A percentile compares a stretch with the other conserved stretches of the same genome.
Evolutionary conservation across 2,113 vertebrate species (phyloP).

Genomic region (Pterophyllum scalare): DNA sequence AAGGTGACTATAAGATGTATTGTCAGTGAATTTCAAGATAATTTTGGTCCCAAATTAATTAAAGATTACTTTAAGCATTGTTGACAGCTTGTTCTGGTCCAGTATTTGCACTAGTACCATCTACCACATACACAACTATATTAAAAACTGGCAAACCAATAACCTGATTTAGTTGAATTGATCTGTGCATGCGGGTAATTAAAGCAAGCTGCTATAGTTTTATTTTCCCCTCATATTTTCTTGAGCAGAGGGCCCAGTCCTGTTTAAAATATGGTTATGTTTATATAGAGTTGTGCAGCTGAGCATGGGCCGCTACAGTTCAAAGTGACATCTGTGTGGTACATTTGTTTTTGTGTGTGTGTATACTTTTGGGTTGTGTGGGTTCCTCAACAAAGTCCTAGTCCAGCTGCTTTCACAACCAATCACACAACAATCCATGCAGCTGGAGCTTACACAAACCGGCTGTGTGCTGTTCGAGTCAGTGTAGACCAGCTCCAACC

Average conservation of each 20-base stretch:
- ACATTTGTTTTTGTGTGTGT: background rate
- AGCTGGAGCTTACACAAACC: conserved; percentile 79
- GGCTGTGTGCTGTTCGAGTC: conserved; percentile 76
- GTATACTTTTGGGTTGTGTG: background rate
- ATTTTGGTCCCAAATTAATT: no score
- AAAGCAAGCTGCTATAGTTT: background rate
- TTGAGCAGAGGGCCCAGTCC: background rate
- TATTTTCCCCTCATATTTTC: background rate
- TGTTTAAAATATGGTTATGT: background rate
- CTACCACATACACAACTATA: no score
- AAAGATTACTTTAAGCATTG: no score
- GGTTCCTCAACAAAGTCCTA: conserved; percentile 28
- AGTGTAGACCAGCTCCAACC: conserved; percentile 75
- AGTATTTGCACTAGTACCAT: background rate
- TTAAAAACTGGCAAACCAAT: background rate
- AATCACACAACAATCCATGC: conserved; percentile 63
- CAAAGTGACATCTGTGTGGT: conserved; percentile 34
- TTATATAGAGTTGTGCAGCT: background rate
- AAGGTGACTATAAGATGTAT: background rate
- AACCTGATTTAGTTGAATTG: background rate
- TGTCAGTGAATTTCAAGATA: background rate
- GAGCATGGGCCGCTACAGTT: background rate
- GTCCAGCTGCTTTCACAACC: conserved; percentile 76
- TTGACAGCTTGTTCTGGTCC: background rate
- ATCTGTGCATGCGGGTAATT: background rate